phyloP scores from a whole-genome alignment of 2,888 invertebrate genomes.

The Sphaerophoria rueppellii region DNA sequence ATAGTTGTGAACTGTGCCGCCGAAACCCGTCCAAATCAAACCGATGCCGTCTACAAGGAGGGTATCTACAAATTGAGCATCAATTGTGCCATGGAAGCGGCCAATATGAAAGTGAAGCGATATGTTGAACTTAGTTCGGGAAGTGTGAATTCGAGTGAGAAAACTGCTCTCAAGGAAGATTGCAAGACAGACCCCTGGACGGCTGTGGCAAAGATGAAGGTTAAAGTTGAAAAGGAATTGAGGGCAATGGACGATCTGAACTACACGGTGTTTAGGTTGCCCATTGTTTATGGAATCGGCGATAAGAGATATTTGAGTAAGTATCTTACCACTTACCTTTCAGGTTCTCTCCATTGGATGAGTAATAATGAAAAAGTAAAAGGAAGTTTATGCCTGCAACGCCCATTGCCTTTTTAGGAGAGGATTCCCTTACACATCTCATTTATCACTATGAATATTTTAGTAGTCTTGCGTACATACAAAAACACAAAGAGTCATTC shows the following conservation, averaged over 20 bases:
- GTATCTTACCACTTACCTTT: constrained; percentile 78
- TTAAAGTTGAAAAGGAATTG: constrained; percentile 90
- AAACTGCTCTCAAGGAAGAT: constrained; percentile 90
- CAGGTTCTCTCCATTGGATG: no score
- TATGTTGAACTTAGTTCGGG: constrained; percentile 94
- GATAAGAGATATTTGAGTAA: constrained; percentile 92
- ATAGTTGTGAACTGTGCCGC: constrained; percentile 95
- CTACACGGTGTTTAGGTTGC: constrained; percentile 91
- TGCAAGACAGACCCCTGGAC: constrained; percentile 93
- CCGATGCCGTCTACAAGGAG: constrained; percentile 94
- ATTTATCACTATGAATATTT: no score
- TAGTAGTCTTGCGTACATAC: no score
- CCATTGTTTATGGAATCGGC: constrained; percentile 92
- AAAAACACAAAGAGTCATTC: no score
- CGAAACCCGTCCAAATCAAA: constrained; percentile 94
- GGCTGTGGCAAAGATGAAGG: constrained; percentile 91
- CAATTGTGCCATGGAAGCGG: constrained; percentile 92
- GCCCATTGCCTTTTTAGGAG: no score
- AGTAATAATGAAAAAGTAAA: no score
- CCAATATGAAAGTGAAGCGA: constrained; percentile 86
- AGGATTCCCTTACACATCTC: no score
- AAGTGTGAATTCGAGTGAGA: constrained; percentile 90
- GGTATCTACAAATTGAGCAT: constrained; percentile 92
- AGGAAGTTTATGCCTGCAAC: no score
- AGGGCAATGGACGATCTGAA: constrained; percentile 86